Conservation (phyloP, 2,113 vertebrate genomes). For the Psilopsiagon aurifrons region DNA sequence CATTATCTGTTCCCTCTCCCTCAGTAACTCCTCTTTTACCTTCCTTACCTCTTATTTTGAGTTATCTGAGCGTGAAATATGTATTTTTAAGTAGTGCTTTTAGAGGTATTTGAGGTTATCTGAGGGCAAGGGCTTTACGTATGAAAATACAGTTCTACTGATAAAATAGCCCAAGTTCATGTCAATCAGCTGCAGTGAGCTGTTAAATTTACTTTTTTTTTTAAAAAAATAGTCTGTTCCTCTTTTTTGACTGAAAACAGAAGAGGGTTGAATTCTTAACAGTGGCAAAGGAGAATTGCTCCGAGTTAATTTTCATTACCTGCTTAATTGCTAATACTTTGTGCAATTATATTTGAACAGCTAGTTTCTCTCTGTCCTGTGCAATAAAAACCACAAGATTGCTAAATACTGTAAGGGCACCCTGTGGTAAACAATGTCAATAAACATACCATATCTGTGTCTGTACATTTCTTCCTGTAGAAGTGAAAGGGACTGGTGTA, state of each 20-base stretch:
- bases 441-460: not conserved
- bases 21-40: not conserved
- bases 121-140: not conserved
- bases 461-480: not conserved
- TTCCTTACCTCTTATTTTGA: not conserved
- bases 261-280: not conserved
- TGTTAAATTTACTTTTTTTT: not conserved
- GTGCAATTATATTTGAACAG: not conserved
- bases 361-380: not conserved
- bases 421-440: not conserved
- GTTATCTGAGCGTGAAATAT: not conserved
- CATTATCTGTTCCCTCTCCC: not conserved
- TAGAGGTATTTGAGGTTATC: not conserved
- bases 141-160: not conserved
- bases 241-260: not conserved
- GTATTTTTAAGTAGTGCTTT: not conserved
- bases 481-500: not conserved
- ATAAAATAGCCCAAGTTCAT: not conserved
- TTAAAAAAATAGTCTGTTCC: not conserved
- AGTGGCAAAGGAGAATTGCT: not conserved
- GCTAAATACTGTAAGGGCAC: not conserved
- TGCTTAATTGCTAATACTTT: not conserved
- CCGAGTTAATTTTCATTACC: not conserved
- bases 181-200: not conserved
- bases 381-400: not conserved